Conservation (phyloP, 2,113 vertebrate genomes). For the Amazona vittata region DNA sequence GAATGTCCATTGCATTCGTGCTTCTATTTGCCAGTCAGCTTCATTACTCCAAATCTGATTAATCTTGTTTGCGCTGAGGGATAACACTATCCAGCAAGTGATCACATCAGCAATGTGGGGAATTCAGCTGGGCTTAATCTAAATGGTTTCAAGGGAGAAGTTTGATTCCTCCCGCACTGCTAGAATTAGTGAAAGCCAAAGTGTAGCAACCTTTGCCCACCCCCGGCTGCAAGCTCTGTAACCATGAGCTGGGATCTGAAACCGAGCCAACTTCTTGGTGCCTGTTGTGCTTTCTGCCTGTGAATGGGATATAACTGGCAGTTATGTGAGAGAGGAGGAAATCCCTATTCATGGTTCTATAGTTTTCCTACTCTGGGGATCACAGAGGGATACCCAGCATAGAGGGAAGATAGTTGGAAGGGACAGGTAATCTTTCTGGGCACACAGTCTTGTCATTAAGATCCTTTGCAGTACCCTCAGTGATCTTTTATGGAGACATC, state of each 20-base stretch:
- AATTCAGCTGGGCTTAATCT: not conserved
- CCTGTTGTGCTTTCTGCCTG: not conserved
- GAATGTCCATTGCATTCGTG: slow-evolving; percentile 28
- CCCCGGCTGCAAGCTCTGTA: not conserved
- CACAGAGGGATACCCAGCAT: not conserved
- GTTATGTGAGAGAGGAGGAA: not conserved
- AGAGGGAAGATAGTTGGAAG: not conserved
- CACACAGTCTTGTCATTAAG: not conserved
- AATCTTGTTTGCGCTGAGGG: slow-evolving; percentile 7
- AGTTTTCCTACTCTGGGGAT: not conserved
- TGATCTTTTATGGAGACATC: not conserved
- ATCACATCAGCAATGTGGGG: not conserved
- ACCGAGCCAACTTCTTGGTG: not conserved
- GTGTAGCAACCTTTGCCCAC: not conserved
- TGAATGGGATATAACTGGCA: not conserved
- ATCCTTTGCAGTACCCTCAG: not conserved
- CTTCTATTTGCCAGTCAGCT: not conserved
- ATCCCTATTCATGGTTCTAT: accelerated
- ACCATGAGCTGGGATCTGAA: not conserved
- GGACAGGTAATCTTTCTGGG: not conserved
- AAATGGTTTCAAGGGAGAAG: not conserved
- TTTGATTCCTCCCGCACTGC: not conserved
- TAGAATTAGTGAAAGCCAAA: not conserved
- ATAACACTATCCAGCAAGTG: not conserved
- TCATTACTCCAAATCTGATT: slow-evolving; percentile 39